These are phyloP conservation scores for Disparrhopalites patrizii DNA, from an alignment of 2,888 invertebrate genomes.

Conservation along the genomic window DNA sequence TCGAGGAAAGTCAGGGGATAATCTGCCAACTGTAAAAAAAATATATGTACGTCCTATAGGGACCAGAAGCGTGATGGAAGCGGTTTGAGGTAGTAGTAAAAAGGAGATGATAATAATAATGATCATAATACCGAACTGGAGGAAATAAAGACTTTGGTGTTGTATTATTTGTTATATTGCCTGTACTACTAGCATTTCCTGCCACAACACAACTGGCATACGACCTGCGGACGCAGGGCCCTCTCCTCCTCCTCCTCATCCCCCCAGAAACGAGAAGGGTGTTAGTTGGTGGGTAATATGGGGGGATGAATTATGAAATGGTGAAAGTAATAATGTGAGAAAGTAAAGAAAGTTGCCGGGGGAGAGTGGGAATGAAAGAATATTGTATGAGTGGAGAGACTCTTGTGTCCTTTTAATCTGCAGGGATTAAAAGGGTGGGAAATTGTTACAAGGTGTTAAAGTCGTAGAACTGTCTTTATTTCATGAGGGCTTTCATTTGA, in stretches of 20 bases:
- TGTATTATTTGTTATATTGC: no score
- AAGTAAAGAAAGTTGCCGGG: slow-evolving; percentile 31
- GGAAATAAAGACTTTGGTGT: no score
- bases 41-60: no score
- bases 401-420: slow-evolving; percentile 42
- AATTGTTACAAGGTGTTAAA: slow-evolving; percentile 45
- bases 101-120: no score
- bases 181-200: no score
- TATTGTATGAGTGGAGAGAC: slow-evolving; percentile 31
- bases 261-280: neutral
- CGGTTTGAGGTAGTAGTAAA: no score
- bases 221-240: no score
- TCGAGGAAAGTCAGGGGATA: neutral
- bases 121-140: no score
- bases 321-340: slow-evolving; percentile 34
- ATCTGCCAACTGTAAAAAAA: neutral
- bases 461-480: slow-evolving; percentile 32
- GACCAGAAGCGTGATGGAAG: no score
- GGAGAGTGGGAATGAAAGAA: slow-evolving; percentile 21
- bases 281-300: neutral
- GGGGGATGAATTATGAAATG: slow-evolving; percentile 23
- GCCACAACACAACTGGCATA: no score
- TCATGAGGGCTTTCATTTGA: slow-evolving; percentile 19
- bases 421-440: slow-evolving; percentile 40
- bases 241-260: no score